Percentiles rank a stretch among this genome's conserved stretches.
phyloP scores from a whole-genome alignment of 2,888 invertebrate species.

The Apeira syringaria region DNA sequence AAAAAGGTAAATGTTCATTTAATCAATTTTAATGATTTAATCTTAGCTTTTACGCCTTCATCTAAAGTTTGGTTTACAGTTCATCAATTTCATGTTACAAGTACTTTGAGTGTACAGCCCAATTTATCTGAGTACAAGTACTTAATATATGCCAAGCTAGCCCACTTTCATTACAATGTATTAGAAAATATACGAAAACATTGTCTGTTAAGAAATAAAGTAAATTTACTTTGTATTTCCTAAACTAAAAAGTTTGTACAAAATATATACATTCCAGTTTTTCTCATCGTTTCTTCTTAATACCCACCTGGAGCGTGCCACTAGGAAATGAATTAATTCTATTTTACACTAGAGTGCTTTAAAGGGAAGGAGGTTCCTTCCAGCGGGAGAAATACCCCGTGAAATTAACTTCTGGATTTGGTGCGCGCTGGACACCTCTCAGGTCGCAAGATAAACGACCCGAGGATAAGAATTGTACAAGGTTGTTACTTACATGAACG shows the following conservation, averaged over 20 bases:
- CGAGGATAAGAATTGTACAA: constrained; percentile 44
- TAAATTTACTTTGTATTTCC: no score
- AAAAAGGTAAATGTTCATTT: no score
- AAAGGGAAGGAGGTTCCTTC: constrained; percentile 60
- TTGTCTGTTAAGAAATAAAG: no score
- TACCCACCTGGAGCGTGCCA: constrained; percentile 40
- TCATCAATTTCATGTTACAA: no score
- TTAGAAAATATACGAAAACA: no score
- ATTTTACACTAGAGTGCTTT: constrained; percentile 69
- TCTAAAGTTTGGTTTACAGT: no score
- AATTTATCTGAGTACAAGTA: no score
- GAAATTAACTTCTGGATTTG: constrained; percentile 76
- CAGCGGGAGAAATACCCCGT: constrained; percentile 73
- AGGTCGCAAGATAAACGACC: constrained; percentile 70
- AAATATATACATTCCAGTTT: constrained; percentile 29
- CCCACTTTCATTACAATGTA: no score
- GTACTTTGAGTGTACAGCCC: no score
- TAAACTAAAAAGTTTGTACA: constrained; percentile 9
- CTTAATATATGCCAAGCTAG: no score
- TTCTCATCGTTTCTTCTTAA: constrained; percentile 39
- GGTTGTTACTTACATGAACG: constrained; percentile 35
- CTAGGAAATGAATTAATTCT: constrained; percentile 64
- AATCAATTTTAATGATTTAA: no score
- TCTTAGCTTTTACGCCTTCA: no score
- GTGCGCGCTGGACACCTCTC: constrained; percentile 71